Evolutionary conservation across 1,140 invertebrate species (phyloP).

Genomic region (Panulirus ornatus): DNA sequence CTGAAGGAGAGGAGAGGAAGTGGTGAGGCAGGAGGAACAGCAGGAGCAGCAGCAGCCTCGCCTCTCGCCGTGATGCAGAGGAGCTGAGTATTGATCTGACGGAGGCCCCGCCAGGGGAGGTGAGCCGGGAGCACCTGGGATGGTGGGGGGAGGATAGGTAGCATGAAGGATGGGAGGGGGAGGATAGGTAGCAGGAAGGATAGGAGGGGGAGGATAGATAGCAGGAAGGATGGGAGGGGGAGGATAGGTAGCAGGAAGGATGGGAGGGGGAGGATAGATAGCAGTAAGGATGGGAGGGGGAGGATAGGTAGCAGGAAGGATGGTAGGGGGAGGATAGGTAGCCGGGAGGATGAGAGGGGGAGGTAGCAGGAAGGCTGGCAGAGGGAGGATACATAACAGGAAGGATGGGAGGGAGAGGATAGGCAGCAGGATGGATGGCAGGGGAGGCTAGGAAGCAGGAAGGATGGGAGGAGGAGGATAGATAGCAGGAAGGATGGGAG

Average conservation of each 20-base stretch:
- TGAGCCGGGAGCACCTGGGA: background rate
- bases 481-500: background rate
- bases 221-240: background rate
- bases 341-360: background rate
- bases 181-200: too few relatives aligned
- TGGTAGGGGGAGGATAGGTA: background rate
- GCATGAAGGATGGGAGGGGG: background rate
- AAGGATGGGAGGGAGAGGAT: too few relatives aligned
- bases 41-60: background rate
- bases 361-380: too few relatives aligned
- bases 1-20: too few relatives aligned
- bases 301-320: background rate
- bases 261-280: background rate
- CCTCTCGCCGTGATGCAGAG: slow-evolving; percentile 6
- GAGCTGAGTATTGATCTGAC: slow-evolving; percentile 11
- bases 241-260: background rate
- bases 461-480: background rate
- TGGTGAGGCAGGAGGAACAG: background rate
- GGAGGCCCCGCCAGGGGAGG: too few relatives aligned
- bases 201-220: too few relatives aligned
- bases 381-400: too few relatives aligned
- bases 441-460: too few relatives aligned
- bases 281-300: too few relatives aligned
- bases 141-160: background rate
- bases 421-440: too few relatives aligned